Evolutionary conservation across 1,140 invertebrate genomes (phyloP).

Genomic region (Megathymus violae): DNA sequence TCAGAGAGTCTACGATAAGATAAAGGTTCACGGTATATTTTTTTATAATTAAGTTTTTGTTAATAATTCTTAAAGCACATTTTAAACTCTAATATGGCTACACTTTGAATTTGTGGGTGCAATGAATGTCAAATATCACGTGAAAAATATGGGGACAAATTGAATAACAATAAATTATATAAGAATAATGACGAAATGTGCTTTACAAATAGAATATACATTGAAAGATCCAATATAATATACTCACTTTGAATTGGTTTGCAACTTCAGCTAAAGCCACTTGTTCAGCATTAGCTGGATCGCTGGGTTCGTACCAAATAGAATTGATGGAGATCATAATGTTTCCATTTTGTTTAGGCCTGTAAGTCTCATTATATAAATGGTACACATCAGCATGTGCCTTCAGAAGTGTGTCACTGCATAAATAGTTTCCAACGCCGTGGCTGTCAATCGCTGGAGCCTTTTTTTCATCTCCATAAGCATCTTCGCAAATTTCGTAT

Average conservation of each 20-base stretch:
- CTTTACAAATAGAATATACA: too few species aligned
- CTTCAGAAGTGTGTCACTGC: slow-evolving; percentile 84
- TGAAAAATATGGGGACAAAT: too few species aligned
- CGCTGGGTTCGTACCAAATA: slow-evolving; percentile 80
- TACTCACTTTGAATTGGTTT: slow-evolving; percentile 80
- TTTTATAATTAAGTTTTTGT: too few species aligned
- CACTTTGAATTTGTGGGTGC: too few species aligned
- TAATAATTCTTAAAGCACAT: too few species aligned
- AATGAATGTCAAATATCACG: too few species aligned
- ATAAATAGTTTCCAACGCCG: slow-evolving; percentile 83
- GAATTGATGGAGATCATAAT: slow-evolving; percentile 83
- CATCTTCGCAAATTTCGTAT: slow-evolving; percentile 81
- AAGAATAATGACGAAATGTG: too few species aligned
- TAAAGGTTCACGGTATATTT: too few species aligned
- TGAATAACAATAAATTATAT: too few species aligned
- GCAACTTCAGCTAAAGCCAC: slow-evolving; percentile 76
- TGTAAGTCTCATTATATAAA: slow-evolving; percentile 83
- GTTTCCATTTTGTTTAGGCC: slow-evolving; percentile 71
- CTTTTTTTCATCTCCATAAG: slow-evolving; percentile 84
- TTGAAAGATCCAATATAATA: slow-evolving; percentile 11
- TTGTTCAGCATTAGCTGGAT: slow-evolving; percentile 70
- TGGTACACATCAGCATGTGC: slow-evolving; percentile 84
- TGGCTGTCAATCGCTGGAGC: slow-evolving; percentile 79
- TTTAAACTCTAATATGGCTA: too few species aligned
- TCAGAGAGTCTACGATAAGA: too few species aligned